Conservation (phyloP, 2,113 vertebrate genomes). For the Gymnogyps californianus region DNA sequence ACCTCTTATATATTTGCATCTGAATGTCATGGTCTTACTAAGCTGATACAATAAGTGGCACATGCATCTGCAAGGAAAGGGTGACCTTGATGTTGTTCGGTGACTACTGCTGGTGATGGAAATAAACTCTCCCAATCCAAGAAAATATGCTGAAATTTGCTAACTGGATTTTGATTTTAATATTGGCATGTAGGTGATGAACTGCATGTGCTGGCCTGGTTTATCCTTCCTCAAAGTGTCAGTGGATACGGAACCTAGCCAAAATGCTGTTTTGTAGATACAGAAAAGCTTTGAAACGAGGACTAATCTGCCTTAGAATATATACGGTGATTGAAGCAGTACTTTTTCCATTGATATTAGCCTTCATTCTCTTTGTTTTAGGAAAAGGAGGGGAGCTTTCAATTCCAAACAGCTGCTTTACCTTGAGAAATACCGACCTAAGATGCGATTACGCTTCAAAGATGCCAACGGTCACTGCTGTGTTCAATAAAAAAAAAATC, state of each 20-base stretch:
- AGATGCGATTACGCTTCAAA: slow-evolving; percentile 95
- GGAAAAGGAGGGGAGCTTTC: slow-evolving; percentile 98
- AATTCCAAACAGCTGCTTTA: slow-evolving; percentile 99
- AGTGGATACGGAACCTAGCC: not conserved
- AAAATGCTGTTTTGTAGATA: not conserved
- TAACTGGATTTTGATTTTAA: not conserved
- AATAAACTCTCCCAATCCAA: not conserved
- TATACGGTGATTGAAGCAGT: not conserved
- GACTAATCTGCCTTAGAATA: not conserved
- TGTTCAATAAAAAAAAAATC: slow-evolving; percentile 81
- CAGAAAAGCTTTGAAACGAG: not conserved
- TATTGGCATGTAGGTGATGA: not conserved
- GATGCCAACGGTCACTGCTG: slow-evolving; percentile 94
- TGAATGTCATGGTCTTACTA: not conserved
- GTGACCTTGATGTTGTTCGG: not conserved
- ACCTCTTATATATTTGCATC: not conserved
- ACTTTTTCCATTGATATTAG: not conserved
- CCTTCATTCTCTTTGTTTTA: slow-evolving; percentile 65
- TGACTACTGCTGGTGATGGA: not conserved
- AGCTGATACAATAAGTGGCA: not conserved
- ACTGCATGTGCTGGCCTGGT: not conserved
- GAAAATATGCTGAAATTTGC: not conserved
- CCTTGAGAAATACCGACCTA: slow-evolving; percentile 98
- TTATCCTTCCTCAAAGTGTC: not conserved
- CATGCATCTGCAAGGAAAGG: not conserved